A percentile compares a stretch with the other conserved stretches of the same genome.
phyloP scores from a whole-genome alignment of 2,888 invertebrate species.

The Nasonovia ribisnigri region DNA sequence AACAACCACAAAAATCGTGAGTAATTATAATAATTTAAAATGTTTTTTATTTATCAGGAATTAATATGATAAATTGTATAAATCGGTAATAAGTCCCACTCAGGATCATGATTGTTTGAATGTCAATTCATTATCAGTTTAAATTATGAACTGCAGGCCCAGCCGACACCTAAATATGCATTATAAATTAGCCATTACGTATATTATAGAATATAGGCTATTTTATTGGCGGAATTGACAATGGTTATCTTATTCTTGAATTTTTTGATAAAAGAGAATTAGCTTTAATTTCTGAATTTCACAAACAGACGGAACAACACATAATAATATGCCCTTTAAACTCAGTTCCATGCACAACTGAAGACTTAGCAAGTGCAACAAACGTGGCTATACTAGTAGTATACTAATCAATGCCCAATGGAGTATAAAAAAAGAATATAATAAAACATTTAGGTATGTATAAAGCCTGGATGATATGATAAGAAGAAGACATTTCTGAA shows the following conservation, averaged over 20 bases:
- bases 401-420: no score
- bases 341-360: no score
- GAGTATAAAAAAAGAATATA: no score
- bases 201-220: neutral
- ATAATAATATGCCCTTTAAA: no score
- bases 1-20: neutral
- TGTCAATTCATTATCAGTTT: neutral
- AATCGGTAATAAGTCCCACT: neutral
- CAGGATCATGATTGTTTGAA: neutral
- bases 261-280: neutral
- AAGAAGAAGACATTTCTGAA: no score
- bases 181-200: neutral
- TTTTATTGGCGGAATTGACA: neutral
- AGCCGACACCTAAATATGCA: neutral
- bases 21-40: neutral
- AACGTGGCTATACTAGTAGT: no score
- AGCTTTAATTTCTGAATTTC: no score
- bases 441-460: no score
- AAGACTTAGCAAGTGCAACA: no score
- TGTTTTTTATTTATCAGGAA: neutral
- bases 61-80: neutral
- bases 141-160: neutral
- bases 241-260: neutral
- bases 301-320: no score
- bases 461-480: no score